These are phyloP conservation scores for Habroteleia sp. DNA, from an alignment of 2,888 invertebrate genomes.

Conservation along the genomic window DNA sequence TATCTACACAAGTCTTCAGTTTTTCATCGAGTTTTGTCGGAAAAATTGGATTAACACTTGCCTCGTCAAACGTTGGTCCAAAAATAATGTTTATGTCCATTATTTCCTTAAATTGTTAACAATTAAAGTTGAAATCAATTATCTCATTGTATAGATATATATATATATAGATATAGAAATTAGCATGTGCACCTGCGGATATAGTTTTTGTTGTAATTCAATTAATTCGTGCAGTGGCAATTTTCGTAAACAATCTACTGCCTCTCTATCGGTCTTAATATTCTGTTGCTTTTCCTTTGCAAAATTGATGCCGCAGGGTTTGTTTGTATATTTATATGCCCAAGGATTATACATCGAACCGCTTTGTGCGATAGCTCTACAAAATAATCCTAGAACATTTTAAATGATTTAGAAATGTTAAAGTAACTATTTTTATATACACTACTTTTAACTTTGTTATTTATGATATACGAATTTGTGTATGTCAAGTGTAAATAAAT, in stretches of 20 bases:
- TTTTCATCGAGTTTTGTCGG: conserved; percentile 8
- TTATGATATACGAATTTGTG: no score
- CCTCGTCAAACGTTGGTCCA: conserved; percentile 24
- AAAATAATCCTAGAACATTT: conserved; percentile 15
- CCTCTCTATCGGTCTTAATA: background rate
- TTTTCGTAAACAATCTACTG: conserved; percentile 1
- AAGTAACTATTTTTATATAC: no score
- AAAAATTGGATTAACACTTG: conserved; percentile 10
- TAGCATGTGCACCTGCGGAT: conserved; percentile 17
- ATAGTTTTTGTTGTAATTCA: conserved; percentile 3
- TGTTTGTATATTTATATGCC: conserved; percentile 29
- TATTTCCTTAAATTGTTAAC: background rate
- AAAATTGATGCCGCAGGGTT: background rate
- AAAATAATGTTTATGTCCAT: conserved; percentile 7
- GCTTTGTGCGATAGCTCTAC: conserved; percentile 27
- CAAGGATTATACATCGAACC: conserved; percentile 25
- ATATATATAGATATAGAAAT: no score
- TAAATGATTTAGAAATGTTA: no score
- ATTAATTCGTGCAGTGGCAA: background rate
- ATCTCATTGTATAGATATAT: no score
- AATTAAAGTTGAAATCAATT: conserved; percentile 5
- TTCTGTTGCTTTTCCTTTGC: conserved; percentile 1
- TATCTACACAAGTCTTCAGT: conserved; percentile 4
- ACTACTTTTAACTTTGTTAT: no score
- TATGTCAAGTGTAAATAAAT: no score